phyloP scores from a whole-genome alignment of 2,113 vertebrate genomes.

The Nycticryphes semicollaris region DNA sequence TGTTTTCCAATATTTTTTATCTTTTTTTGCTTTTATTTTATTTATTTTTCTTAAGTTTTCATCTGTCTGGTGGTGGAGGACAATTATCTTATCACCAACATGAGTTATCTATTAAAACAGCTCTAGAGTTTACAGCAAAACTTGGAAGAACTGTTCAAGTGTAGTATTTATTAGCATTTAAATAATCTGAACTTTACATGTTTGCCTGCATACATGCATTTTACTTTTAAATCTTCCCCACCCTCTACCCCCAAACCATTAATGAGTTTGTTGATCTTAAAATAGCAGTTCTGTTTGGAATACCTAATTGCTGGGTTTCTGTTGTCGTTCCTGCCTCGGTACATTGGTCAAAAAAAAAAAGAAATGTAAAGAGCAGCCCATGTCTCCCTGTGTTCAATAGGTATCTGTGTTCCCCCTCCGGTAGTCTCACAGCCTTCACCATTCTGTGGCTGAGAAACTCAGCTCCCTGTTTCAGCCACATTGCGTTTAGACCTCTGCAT shows the following conservation, averaged over 20 bases:
- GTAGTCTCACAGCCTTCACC: not conserved
- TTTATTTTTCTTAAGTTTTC: not conserved
- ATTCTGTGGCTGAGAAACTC: not conserved
- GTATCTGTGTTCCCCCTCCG: not conserved
- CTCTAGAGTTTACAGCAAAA: not conserved
- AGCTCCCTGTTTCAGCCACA: not conserved
- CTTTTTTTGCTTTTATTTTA: not conserved
- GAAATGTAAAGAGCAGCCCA: not conserved
- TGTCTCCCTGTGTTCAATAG: not conserved
- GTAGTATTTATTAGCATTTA: not conserved
- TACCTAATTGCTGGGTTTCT: constrained; percentile 3
- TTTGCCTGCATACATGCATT: not conserved
- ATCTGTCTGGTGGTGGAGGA: not conserved
- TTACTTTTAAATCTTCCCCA: not conserved
- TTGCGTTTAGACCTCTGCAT: not conserved
- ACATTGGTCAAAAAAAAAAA: not conserved
- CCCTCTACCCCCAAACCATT: not conserved
- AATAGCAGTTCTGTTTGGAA: constrained; percentile 18
- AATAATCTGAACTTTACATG: not conserved
- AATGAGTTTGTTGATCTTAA: constrained; percentile 22
- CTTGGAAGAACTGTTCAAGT: not conserved
- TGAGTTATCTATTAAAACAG: not conserved
- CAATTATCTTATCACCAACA: not conserved
- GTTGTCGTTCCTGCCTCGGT: not conserved
- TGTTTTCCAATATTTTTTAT: not conserved